Base-by-base conservation (phyloP, 2,113 vertebrate genomes). In the Malaclemys terrapin region DNA sequence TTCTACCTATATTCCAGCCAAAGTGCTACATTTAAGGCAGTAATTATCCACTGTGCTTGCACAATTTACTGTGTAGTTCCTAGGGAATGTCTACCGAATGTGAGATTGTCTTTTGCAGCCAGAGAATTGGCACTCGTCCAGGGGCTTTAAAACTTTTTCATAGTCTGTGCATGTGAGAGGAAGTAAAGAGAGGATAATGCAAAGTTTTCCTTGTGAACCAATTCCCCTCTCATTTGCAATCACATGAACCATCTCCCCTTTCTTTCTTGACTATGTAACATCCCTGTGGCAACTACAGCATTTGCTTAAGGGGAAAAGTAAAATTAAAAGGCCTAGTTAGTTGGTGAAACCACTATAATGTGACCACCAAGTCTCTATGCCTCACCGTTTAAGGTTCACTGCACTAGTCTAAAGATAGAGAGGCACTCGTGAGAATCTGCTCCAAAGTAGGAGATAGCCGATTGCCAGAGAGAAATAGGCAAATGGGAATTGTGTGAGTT, bases 1-100 rank as follows among this genome's bases (percentile, higher is more conserved):
- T 42, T 96, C 76, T 88, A 42, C 0, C 0, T 85, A 38, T 78
- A 80, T 93, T 87, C 24, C 45, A 85, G 25, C 69, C 10, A 59
- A 81, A 94, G 27, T 12, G 2, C n/a, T 49, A 95, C 62, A 95
- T 88, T 96, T 96, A 97, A 96, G 49, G 49, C 4, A 80, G 31
- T 78, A 95, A 93, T 96, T 95, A 95, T 56, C 45, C 95, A 54
- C 45, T 91, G 84, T 91, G 85, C 85, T 95, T 81, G 91, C 62
- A 84, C 6, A 35, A 17, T 87, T 49, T 91, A 50, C 14, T 86
- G 19, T 56, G 14, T 35, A 52, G 75, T 7, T 96, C 78, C 53
- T 57, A 82, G 47, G 72, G 80, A n/a, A 87, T 3, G 27, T 17
- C 72, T 87, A 91, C 13, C 59, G 94, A 96, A 95, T 50, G 6